These are phyloP conservation scores for Pteronotus mesoamericanus DNA, from an alignment of 2,797 vertebrate species.

Conservation along the genomic window DNA sequence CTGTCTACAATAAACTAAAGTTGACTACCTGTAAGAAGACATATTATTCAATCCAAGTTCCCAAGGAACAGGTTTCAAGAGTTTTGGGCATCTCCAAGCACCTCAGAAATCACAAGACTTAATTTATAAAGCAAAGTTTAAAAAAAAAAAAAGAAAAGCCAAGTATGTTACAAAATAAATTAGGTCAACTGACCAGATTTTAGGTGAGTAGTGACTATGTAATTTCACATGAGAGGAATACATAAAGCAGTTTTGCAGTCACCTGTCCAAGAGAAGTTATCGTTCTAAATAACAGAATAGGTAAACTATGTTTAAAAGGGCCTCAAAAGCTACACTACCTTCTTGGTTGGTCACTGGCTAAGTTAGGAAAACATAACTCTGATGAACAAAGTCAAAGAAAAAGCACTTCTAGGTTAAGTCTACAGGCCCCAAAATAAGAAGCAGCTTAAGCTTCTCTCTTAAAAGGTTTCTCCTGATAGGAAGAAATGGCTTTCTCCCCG, in stretches of 20 bases:
- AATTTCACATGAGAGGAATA: neutral
- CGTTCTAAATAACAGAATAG: neutral
- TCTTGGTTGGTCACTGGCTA: neutral
- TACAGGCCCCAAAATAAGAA: neutral
- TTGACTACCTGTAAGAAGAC: neutral
- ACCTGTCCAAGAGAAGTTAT: neutral
- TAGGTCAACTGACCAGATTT: neutral
- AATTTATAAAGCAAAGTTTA: neutral
- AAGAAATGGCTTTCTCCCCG: neutral
- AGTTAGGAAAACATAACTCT: slow-evolving; percentile 26
- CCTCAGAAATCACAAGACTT: neutral
- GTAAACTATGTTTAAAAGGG: neutral
- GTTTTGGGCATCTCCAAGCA: neutral
- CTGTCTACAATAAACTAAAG: neutral
- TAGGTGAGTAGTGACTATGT: neutral
- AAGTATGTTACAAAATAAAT: neutral
- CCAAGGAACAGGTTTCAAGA: neutral
- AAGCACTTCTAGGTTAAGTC: neutral
- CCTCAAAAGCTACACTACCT: neutral
- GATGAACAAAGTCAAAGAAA: slow-evolving; percentile 8
- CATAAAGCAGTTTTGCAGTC: neutral
- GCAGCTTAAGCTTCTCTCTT: neutral
- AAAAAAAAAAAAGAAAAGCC: neutral
- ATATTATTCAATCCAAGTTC: neutral
- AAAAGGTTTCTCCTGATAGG: neutral